Conservation (phyloP, 2,888 invertebrate species). For the Hemicrepidius hirtus region DNA sequence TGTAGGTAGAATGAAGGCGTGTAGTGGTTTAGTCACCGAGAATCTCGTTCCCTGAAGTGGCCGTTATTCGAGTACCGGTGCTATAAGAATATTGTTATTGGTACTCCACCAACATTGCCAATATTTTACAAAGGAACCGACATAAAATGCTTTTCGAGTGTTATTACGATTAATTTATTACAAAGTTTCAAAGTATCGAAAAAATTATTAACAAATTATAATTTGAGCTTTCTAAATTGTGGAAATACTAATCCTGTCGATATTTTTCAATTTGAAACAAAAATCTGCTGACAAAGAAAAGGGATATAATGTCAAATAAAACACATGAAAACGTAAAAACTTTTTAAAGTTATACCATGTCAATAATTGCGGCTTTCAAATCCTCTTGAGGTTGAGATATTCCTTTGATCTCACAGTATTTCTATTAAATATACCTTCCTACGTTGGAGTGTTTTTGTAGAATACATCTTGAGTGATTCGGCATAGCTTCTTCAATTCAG, state of each 20-base stretch:
- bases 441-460: constrained; percentile 19
- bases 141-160: constrained; percentile 8
- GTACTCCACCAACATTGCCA: constrained; percentile 42
- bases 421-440: constrained; percentile 18
- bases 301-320: not conserved
- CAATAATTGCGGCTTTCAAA: constrained; percentile 28
- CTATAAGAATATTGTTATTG: constrained; percentile 54
- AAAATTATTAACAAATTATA: too few relatives aligned
- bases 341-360: not conserved
- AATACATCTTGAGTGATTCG: constrained; percentile 24
- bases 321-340: not conserved
- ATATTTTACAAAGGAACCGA: constrained; percentile 44
- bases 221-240: too few relatives aligned
- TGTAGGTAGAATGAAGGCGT: constrained; percentile 52
- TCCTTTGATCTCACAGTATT: constrained; percentile 39
- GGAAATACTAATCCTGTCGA: too few relatives aligned
- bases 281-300: constrained; percentile 10
- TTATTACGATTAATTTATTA: not conserved
- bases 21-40: constrained; percentile 54
- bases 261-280: not conserved
- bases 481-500: constrained; percentile 9
- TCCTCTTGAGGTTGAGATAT: constrained; percentile 29
- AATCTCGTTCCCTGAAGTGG: constrained; percentile 55
- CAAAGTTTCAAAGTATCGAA: not conserved
- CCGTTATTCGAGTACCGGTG: constrained; percentile 47